Base-by-base conservation (phyloP, 2,888 invertebrate genomes). In the Gymnocheta viridis region DNA sequence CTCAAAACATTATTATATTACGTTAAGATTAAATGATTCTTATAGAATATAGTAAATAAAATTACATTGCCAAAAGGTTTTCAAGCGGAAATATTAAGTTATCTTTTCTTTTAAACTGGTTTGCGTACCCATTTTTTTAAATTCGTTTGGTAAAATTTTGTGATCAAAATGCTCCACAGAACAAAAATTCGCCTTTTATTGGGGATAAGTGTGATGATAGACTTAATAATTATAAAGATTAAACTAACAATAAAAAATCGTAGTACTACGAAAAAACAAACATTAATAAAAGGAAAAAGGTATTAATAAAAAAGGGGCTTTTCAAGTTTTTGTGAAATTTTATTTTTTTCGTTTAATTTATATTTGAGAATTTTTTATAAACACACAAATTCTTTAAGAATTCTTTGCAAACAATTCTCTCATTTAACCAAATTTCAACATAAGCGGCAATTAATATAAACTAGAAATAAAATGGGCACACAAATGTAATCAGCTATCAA, bases 301-400 rank as follows among this genome's bases (percentile, higher is more conserved):
- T n/a, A n/a, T 54, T 12, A 22, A 41, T 62, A 24, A 22, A 73
- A 56, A 35, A 38, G 35, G 19, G 10, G n/a, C n/a, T 67, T 62
- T 35, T 47, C 2, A 44, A 29, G 32, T 69, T 51, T 51, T 47
- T 76, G 67, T 41, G 38, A 70, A 70, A 47, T 62, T 64, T 64
- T 35, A 47, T 38, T 64, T 78, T 58, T 64, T 49, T 82, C 4
- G 5, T 35, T 56, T 77, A 32, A 64, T 58, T 60, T 76, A 6
- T 49, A 49, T 60, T 74, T 64, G 74, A 74, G 79, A 49, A 54
- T 58, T 44, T 82, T 17, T 74, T 74, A 27, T 54, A 82, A 58
- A 58, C 32, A 64, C 69, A 79, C 73, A 82, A n/a, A 82, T 69
- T 79, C 67, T 54, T 64, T 49, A 44, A 72, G 56, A 44, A 72